phyloP scores from a whole-genome alignment of 2,113 vertebrate genomes.

The Neogobius melanostomus region DNA sequence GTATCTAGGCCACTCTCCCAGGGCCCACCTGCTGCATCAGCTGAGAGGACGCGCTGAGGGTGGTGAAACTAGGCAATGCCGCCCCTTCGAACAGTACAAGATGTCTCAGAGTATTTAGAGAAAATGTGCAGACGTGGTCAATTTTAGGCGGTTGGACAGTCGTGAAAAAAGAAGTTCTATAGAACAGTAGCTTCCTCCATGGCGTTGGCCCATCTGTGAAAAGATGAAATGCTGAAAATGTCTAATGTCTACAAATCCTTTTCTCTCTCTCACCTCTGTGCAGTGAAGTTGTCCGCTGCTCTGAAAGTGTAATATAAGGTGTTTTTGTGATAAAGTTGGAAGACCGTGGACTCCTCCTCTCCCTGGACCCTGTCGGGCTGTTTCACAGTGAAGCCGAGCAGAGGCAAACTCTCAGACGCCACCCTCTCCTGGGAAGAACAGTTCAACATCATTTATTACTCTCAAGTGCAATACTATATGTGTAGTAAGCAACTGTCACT shows the following conservation, averaged over 20 bases:
- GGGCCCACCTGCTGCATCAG: constrained; percentile 62
- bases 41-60: constrained; percentile 40
- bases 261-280: constrained; percentile 82
- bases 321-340: constrained; percentile 97
- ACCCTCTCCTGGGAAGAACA: constrained; percentile 84
- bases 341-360: constrained; percentile 78
- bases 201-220: constrained; percentile 89
- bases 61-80: constrained; percentile 53
- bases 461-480: too few relatives aligned
- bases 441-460: background rate
- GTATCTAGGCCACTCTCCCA: constrained; percentile 55
- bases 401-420: constrained; percentile 90
- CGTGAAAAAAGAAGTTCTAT: constrained; percentile 75
- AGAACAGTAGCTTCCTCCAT: constrained; percentile 95
- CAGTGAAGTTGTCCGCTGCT: constrained; percentile 85
- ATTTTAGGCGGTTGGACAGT: background rate
- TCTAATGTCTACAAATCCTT: too few relatives aligned
- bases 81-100: constrained; percentile 50
- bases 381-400: constrained; percentile 92
- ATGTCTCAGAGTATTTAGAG: constrained; percentile 35
- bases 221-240: background rate
- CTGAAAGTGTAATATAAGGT: constrained; percentile 93
- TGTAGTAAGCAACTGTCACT: too few relatives aligned
- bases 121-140: constrained; percentile 27
- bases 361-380: constrained; percentile 81